Percentiles rank a stretch among this genome's conserved stretches.
Evolutionary conservation across 1,140 invertebrate genomes (phyloP).

Genomic region (Drosophila elegans): DNA sequence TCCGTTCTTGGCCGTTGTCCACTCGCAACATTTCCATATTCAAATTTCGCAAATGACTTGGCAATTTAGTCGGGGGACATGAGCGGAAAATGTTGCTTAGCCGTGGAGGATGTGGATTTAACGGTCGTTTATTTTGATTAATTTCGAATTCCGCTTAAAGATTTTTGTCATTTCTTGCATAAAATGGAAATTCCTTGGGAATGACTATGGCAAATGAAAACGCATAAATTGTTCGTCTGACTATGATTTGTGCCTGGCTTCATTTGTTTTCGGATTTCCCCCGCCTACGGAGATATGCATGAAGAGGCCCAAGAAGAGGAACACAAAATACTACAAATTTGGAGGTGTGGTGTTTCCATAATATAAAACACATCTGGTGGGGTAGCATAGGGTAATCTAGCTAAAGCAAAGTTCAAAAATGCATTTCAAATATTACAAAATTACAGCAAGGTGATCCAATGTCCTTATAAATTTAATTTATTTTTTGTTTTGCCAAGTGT

Average conservation of each 20-base stretch:
- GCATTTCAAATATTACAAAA: no score
- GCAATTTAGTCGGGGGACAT: conserved; percentile 16
- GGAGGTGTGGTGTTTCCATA: neutral
- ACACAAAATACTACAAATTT: neutral
- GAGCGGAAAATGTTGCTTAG: conserved; percentile 42
- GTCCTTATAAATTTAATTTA: no score
- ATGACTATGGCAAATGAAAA: conserved; percentile 54
- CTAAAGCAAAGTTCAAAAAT: no score
- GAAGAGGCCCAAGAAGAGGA: neutral
- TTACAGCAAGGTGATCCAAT: no score
- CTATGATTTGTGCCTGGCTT: conserved; percentile 63
- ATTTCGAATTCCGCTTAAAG: conserved; percentile 52
- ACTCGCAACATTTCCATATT: conserved; percentile 63
- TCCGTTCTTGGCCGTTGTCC: conserved; percentile 16
- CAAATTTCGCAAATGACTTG: conserved; percentile 64
- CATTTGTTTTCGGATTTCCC: conserved; percentile 27
- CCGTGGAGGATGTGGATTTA: conserved; percentile 58
- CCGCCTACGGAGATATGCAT: conserved; percentile 3
- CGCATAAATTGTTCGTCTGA: conserved; percentile 63
- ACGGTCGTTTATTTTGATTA: conserved; percentile 34
- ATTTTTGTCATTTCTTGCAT: conserved; percentile 10
- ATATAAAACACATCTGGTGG: neutral
- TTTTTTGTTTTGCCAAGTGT: no score
- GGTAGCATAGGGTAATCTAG: conserved; percentile 2
- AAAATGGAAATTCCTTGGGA: neutral